Conservation (phyloP, 1,140 invertebrate genomes). For the Aporrectodea caliginosa region DNA sequence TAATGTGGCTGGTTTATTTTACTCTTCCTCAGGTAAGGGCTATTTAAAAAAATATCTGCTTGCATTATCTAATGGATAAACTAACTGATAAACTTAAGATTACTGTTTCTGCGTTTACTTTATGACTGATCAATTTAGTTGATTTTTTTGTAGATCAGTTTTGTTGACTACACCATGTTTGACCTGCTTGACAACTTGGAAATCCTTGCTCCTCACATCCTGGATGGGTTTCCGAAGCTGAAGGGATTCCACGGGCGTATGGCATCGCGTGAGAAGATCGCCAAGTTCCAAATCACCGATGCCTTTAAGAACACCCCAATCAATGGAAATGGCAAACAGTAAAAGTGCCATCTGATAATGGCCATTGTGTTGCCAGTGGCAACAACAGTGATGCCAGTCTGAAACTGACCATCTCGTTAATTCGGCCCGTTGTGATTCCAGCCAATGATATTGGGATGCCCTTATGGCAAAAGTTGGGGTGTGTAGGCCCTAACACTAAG, state of each 20-base stretch:
- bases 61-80: no score
- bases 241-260: constrained; percentile 50
- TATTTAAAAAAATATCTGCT: no score
- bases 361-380: not conserved
- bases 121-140: not conserved
- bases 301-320: constrained; percentile 38
- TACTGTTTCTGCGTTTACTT: not conserved
- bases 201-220: constrained; percentile 50
- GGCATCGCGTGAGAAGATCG: constrained; percentile 37
- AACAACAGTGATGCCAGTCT: not conserved
- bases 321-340: constrained; percentile 52
- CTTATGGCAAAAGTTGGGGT: not conserved
- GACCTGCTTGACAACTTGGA: constrained; percentile 57
- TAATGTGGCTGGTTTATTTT: no score
- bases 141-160: constrained; percentile 55
- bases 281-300: constrained; percentile 41
- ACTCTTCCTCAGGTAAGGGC: no score
- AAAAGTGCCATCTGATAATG: not conserved
- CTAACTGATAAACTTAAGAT: no score
- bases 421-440: not conserved
- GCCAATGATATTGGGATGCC: not conserved
- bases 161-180: constrained; percentile 59
- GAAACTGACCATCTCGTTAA: not conserved
- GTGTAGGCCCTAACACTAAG: no score
- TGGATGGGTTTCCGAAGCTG: constrained; percentile 54